Percentiles rank a stretch among this genome's conserved stretches.
These are phyloP conservation scores for Lamprotornis superbus DNA, from an alignment of 2,113 vertebrate species.

Conservation along the genomic window DNA sequence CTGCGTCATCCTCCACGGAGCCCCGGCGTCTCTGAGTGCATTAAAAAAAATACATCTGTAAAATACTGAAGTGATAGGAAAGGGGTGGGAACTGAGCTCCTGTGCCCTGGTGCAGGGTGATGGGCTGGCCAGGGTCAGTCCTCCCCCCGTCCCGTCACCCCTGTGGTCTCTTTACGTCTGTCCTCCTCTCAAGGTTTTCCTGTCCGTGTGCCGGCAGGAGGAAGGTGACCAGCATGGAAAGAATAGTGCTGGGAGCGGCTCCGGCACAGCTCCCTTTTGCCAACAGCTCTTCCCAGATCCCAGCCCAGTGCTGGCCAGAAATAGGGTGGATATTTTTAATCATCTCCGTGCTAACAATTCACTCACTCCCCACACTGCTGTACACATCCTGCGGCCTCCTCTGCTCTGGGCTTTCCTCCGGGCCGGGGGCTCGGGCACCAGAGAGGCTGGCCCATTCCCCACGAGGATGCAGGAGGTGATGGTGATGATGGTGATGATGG, in stretches of 20 bases:
- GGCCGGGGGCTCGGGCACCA: not conserved
- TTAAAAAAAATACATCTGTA: not conserved
- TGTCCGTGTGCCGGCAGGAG: not conserved
- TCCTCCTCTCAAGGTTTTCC: slow-evolving; percentile 51
- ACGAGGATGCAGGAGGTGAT: not conserved
- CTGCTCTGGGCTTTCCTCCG: not conserved
- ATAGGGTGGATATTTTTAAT: slow-evolving; percentile 57
- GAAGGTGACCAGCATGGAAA: slow-evolving; percentile 13
- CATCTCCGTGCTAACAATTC: slow-evolving; percentile 2
- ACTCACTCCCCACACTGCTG: not conserved
- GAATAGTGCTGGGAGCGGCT: slow-evolving; percentile 9
- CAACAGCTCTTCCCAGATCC: slow-evolving; percentile 45
- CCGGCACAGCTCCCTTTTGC: slow-evolving; percentile 32
- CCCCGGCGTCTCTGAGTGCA: not conserved
- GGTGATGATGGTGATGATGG: slow-evolving; percentile 1
- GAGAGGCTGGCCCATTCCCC: not conserved
- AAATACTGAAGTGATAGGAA: not conserved
- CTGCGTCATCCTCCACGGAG: slow-evolving; percentile 37
- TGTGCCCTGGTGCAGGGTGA: not conserved
- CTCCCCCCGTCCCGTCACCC: not conserved
- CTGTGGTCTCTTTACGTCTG: not conserved
- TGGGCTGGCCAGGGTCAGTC: not conserved
- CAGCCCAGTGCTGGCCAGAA: slow-evolving; percentile 18
- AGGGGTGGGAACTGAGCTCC: not conserved
- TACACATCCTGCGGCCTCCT: not conserved